Base-by-base conservation (phyloP, 2,797 vertebrate species). In the Synaphobranchus kaupii region DNA sequence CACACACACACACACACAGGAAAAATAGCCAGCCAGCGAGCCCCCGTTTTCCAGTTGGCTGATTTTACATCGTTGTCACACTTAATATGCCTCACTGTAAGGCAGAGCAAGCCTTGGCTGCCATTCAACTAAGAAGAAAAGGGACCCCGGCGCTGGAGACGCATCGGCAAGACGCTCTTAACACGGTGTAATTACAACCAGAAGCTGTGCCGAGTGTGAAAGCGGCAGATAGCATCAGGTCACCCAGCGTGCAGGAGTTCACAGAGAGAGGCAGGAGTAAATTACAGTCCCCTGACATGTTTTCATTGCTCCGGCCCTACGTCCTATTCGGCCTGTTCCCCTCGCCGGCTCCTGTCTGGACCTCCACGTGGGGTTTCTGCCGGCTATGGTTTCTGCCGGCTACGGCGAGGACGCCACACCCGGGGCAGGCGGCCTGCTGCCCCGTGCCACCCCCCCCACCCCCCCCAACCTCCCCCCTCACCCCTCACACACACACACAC, bases 181-280 rank as follows among this genome's bases (percentile, higher is more conserved):
- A 94, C 92, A 93, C 88, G 92, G 90, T 93, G 93, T 94, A 95
- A 95, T 95, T 93, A 93, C 93, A 94, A 94, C 91, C 94, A 95
- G 94, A 94, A 94, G 93, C 92, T 86, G 89, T 89, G 87, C 88
- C 87, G 89, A 93, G 93, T 94, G 92, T 91, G 93, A 94, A 95
- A 92, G 92, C 91, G 88, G 91, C 90, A 93, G 94, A 95, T 95
- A 95, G 92, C 90, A 94, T 95, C 94, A 92, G 94, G 94, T 95
- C 94, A 94, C 89, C 88, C 86, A 91, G 93, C 90, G 90, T 91
- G 89, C 90, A 90, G 91, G 90, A 94, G 94, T 94, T 94, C 93
- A 94, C 86, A 60, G 84, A 89, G 92, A 93, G 90, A 87, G 87
- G 76, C 88, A 86, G 84, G 82, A 90, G 90, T 92, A 91, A 92